These are phyloP conservation scores for Perithous albicinctus DNA, from an alignment of 2,888 invertebrate species.

Conservation along the genomic window DNA sequence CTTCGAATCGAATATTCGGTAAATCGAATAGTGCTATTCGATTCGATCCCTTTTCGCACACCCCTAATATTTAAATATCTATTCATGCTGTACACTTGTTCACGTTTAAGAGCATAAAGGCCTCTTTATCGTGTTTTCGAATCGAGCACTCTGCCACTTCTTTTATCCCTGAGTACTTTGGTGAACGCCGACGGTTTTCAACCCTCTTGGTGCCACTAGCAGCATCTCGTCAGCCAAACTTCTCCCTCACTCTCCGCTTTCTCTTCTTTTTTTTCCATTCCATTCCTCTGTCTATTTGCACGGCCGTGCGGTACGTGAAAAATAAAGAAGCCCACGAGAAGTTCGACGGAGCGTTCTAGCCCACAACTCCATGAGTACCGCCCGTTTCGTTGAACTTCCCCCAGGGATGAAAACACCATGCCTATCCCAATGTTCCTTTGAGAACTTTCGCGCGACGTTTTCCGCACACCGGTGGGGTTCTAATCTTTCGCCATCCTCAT, in stretches of 20 bases:
- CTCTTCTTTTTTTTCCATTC: not conserved
- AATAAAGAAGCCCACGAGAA: slow-evolving; percentile 16
- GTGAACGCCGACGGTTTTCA: not conserved
- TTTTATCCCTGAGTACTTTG: not conserved
- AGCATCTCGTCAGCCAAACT: not conserved
- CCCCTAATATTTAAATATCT: too few species aligned
- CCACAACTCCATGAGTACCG: not conserved
- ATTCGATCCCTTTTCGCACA: too few species aligned
- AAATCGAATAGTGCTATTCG: too few species aligned
- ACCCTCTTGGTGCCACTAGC: not conserved
- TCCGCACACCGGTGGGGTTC: slow-evolving; percentile 18
- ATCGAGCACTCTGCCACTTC: not conserved
- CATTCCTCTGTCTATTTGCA: slow-evolving; percentile 7
- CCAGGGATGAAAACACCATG: slow-evolving; percentile 23
- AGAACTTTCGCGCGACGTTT: slow-evolving; percentile 27
- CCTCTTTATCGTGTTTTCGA: slow-evolving; percentile 44
- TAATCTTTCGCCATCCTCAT: not conserved
- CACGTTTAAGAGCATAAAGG: slow-evolving; percentile 10
- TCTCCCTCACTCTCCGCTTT: not conserved
- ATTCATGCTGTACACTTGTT: slow-evolving; percentile 34
- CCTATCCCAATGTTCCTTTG: slow-evolving; percentile 38
- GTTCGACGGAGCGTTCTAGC: slow-evolving; percentile 33
- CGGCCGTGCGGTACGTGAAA: not conserved
- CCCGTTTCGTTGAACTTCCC: slow-evolving; percentile 39
- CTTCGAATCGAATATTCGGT: too few species aligned